Evolutionary conservation across 2,797 vertebrate species (phyloP).

Genomic region (Sebastes matsubarae): DNA sequence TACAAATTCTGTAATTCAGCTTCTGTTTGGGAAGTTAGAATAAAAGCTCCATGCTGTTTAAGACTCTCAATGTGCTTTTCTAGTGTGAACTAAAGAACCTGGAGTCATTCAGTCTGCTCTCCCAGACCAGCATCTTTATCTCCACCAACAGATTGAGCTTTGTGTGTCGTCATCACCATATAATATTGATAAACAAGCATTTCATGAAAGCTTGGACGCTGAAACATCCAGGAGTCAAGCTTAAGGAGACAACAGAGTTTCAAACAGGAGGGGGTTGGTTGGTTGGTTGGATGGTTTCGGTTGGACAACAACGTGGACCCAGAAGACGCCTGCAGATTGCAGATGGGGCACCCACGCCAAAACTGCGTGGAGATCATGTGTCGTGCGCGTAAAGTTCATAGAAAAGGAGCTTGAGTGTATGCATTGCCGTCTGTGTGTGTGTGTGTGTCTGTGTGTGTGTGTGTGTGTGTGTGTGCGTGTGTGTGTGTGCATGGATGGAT

Average conservation of each 20-base stretch:
- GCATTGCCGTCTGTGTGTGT: not conserved
- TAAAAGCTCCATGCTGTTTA: not conserved
- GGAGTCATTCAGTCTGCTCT: not conserved
- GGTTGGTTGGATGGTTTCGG: conserved; percentile 21
- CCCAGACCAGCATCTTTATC: conserved; percentile 3
- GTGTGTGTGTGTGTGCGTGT: not conserved
- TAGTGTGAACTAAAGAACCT: not conserved
- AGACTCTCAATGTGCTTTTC: not conserved
- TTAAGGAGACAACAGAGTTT: conserved; percentile 35
- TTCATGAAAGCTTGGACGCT: conserved; percentile 64
- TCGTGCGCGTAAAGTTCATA: conserved; percentile 51
- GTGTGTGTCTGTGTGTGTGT: not conserved
- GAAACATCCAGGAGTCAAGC: conserved; percentile 48
- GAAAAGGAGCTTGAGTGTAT: conserved; percentile 15
- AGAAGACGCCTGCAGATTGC: conserved; percentile 71
- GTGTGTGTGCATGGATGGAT: not conserved
- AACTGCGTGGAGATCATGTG: conserved; percentile 64
- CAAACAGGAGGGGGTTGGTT: conserved; percentile 10
- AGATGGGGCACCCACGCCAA: conserved; percentile 80
- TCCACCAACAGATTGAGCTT: conserved; percentile 27
- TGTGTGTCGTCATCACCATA: conserved; percentile 25
- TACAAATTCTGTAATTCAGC: not conserved
- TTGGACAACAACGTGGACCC: conserved; percentile 52
- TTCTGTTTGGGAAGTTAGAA: not conserved
- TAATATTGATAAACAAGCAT: conserved; percentile 54